Evolutionary conservation across 1,140 invertebrate genomes (phyloP).

Genomic region (Aphis craccivora): DNA sequence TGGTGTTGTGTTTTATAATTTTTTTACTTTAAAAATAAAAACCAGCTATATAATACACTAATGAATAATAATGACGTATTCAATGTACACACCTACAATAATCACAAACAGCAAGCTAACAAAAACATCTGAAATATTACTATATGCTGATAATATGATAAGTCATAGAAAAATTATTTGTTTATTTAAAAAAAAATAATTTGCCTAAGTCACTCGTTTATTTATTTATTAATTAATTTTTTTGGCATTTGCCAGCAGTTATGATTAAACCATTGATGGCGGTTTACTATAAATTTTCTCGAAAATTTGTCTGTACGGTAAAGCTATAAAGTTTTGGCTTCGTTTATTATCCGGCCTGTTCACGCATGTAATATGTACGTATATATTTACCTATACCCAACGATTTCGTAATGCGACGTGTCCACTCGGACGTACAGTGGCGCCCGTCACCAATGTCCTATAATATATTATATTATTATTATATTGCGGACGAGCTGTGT

Average conservation of each 20-base stretch:
- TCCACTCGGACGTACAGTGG: background rate
- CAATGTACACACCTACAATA: too few relatives aligned
- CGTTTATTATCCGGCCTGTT: background rate
- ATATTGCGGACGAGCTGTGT: background rate
- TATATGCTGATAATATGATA: too few relatives aligned
- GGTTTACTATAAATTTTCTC: background rate
- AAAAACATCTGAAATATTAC: too few relatives aligned
- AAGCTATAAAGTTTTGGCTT: background rate
- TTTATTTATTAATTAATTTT: background rate
- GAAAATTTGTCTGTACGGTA: background rate
- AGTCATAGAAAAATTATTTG: background rate
- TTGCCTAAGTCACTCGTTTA: background rate
- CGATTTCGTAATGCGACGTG: background rate
- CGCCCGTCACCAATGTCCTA: background rate
- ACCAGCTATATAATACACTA: too few relatives aligned
- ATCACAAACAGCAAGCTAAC: too few relatives aligned
- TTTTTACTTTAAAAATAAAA: too few relatives aligned
- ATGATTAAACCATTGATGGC: background rate
- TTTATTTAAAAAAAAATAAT: background rate
- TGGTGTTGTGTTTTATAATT: too few relatives aligned
- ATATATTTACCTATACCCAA: background rate
- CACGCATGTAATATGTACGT: background rate
- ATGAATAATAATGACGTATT: too few relatives aligned
- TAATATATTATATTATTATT: background rate
- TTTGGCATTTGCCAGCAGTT: background rate